A percentile compares a stretch with the other conserved stretches of the same genome.
Conservation (phyloP, 53 echinoderm and acorn worm species). For the Holothuria leucospilota region DNA sequence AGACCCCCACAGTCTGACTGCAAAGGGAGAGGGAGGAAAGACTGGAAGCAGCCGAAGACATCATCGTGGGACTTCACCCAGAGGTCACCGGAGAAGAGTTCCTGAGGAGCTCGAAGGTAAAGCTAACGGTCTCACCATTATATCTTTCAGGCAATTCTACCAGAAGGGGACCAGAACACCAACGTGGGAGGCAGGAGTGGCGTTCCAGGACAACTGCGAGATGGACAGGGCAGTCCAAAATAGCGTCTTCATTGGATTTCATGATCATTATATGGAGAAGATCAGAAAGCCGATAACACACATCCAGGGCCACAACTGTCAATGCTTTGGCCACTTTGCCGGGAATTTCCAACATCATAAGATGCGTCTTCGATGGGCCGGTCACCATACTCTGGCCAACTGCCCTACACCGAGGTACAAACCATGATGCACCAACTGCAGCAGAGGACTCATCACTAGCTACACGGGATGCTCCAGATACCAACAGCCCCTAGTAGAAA, state of each 20-base stretch:
- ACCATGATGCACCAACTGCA: background rate
- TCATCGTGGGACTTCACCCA: too few species aligned
- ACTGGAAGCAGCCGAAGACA: too few species aligned
- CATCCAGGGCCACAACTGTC: background rate
- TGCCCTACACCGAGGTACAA: background rate
- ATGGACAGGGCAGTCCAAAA: background rate
- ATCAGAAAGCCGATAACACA: background rate
- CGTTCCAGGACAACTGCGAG: background rate
- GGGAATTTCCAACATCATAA: background rate
- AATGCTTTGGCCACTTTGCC: too few species aligned
- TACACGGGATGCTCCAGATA: background rate
- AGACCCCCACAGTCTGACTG: too few species aligned
- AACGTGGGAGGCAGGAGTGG: slow-evolving; percentile 28
- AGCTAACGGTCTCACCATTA: too few species aligned
- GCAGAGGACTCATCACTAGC: slow-evolving; percentile 13
- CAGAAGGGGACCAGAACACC: background rate
- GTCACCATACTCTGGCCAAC: background rate
- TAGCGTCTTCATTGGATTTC: background rate
- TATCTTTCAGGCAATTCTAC: background rate
- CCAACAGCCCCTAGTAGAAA: too few species aligned
- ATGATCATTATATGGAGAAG: background rate
- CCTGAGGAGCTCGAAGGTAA: background rate
- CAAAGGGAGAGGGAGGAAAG: too few species aligned
- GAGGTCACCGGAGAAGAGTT: too few species aligned
- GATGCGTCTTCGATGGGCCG: background rate